Evolutionary conservation across 2,113 vertebrate genomes (phyloP), one percentile per base, ranked within the genome.

Genomic region (Vidua chalybeata): DNA sequence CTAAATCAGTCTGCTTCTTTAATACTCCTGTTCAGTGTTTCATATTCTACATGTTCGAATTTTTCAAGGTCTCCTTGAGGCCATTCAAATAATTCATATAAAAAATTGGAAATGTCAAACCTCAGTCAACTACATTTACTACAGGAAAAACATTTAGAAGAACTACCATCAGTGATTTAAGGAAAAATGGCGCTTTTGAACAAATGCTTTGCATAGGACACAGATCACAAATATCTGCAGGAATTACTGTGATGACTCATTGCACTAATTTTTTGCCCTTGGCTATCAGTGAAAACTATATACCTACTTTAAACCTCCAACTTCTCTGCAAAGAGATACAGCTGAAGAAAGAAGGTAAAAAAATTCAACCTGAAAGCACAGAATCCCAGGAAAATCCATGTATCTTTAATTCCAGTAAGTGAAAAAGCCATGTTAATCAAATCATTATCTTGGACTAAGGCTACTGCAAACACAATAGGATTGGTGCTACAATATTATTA

Each of bases 401-500:
- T 86, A 66, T 91, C 43, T 90, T 90, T 88, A 92, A 95, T 94
- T 84, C 56, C 10, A 6, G 37, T 45, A 93, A 96, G 88, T 92
- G 79, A 96, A 92, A 93, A 87, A 96, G 78, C 93, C 94, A 94
- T 54, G 73, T 87, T 96, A 93, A 96, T 95, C 89, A 91, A 96
- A 97, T 91, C 77, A 85, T 95, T 95, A 84, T 91, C 81, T 79
- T 58, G 71, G 91, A 78, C 89, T 95, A 94, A 95, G 74, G 90
- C 92, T 96, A 95, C 52, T 52, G 72, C 90, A 96, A 94, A 95
- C 92, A 94, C 76, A 92, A 94, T 84, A 87, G 94, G 76, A 67
- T 48, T 81, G 93, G 95, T 90, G 52, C 95, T 89, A 87, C 95
- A 89, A 94, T 93, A 97, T 97, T 97, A 94, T 96, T 95, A 94